phyloP scores from a whole-genome alignment of 1,140 invertebrate genomes.

The Brachystomella parvula region DNA sequence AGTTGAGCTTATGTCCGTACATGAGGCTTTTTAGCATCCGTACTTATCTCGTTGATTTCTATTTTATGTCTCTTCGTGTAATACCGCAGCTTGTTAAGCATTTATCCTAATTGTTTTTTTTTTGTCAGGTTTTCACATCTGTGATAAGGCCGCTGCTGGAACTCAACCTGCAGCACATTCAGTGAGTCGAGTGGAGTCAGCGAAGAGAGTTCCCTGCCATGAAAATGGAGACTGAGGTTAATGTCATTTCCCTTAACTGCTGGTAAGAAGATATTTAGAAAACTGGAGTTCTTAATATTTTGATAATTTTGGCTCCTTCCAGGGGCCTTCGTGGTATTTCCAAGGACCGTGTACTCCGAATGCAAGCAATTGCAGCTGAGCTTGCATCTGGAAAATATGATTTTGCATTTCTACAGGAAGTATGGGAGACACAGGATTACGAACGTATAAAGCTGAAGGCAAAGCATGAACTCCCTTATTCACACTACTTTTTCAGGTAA shows the following conservation, averaged over 20 bases:
- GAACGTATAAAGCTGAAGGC: constrained; percentile 57
- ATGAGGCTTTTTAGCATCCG: neutral
- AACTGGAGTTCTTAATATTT: neutral
- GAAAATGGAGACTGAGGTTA: constrained; percentile 40
- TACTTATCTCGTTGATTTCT: too few species aligned
- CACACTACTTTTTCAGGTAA: constrained; percentile 90
- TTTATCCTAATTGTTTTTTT: too few species aligned
- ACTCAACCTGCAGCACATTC: too few species aligned
- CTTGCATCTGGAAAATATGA: constrained; percentile 64
- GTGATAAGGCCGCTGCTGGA: too few species aligned
- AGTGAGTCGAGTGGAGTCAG: neutral
- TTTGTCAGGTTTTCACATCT: too few species aligned
- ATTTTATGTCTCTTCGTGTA: too few species aligned
- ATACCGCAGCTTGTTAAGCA: too few species aligned
- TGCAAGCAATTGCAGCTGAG: constrained; percentile 69
- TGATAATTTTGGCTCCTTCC: constrained; percentile 38
- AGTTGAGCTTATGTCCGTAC: too few species aligned
- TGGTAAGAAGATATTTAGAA: constrained; percentile 44
- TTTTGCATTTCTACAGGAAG: constrained; percentile 85
- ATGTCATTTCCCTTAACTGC: constrained; percentile 51
- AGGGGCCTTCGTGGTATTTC: constrained; percentile 78
- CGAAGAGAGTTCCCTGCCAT: constrained; percentile 4
- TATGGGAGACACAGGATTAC: constrained; percentile 76
- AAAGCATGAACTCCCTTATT: constrained; percentile 59
- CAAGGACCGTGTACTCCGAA: constrained; percentile 63